Evolutionary conservation across 2,888 invertebrate species (phyloP).

Genomic region (Agrochola lychnidis): DNA sequence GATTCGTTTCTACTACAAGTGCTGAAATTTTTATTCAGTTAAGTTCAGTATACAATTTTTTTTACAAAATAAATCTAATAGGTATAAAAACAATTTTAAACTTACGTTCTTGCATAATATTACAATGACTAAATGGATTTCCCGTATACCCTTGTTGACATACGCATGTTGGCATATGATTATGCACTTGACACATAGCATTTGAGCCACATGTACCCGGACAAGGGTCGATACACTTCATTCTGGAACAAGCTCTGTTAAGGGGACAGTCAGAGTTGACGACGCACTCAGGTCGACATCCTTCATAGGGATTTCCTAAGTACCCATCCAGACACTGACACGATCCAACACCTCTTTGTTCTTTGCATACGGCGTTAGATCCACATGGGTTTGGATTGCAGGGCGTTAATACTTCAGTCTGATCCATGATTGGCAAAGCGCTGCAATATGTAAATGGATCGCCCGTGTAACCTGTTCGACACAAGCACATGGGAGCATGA

Average conservation of each 20-base stretch:
- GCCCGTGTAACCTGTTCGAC: conserved; percentile 92
- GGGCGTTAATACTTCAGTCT: conserved; percentile 88
- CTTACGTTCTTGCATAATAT: conserved; percentile 87
- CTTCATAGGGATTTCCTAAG: conserved; percentile 95
- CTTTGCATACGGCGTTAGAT: conserved; percentile 91
- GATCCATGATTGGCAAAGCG: conserved; percentile 78
- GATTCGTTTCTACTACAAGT: conserved; percentile 76
- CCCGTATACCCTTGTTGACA: conserved; percentile 92
- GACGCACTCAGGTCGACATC: conserved; percentile 94
- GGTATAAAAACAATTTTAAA: neutral
- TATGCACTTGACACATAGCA: conserved; percentile 93
- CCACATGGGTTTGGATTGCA: conserved; percentile 93
- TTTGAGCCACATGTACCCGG: conserved; percentile 94
- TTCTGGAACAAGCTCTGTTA: conserved; percentile 93
- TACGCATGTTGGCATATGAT: conserved; percentile 93
- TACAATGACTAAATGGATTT: conserved; percentile 92
- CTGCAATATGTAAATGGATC: conserved; percentile 94
- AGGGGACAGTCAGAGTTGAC: conserved; percentile 94
- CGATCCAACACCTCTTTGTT: conserved; percentile 91
- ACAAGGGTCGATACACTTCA: conserved; percentile 95
- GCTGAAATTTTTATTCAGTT: conserved; percentile 75
- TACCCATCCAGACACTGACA: conserved; percentile 92
- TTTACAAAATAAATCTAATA: neutral
- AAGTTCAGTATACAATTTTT: neutral
- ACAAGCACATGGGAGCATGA: conserved; percentile 94